phyloP scores from a whole-genome alignment of 2,888 invertebrate species.

The Fissipunctia ypsillon region DNA sequence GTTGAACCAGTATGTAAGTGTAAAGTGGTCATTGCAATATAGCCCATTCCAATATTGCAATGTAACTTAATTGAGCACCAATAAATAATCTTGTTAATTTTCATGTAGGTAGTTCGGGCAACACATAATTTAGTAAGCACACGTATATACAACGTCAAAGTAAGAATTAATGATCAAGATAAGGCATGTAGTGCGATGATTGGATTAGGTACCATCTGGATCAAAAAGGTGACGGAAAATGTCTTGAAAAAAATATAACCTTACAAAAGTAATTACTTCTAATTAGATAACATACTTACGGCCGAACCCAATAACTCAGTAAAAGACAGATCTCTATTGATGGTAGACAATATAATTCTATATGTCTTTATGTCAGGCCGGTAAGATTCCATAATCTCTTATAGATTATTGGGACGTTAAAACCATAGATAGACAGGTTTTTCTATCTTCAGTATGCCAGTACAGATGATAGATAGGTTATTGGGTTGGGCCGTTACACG shows the following conservation, averaged over 20 bases:
- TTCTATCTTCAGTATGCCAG: too few species aligned
- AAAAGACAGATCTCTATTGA: too few species aligned
- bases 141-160: neutral
- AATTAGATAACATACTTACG: neutral
- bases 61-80: neutral
- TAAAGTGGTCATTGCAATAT: neutral
- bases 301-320: too few species aligned
- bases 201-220: neutral
- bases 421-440: too few species aligned
- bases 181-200: too few species aligned
- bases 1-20: neutral
- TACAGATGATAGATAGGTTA: too few species aligned
- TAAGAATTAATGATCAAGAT: constrained; percentile 1
- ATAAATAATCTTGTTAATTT: constrained; percentile 19
- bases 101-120: neutral
- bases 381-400: too few species aligned
- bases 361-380: too few species aligned
- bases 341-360: too few species aligned
- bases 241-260: neutral
- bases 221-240: constrained; percentile 9
- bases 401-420: too few species aligned
- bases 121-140: neutral
- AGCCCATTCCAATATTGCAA: neutral
- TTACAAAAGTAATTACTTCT: neutral
- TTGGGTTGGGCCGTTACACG: too few species aligned